phyloP scores from a whole-genome alignment of 2,888 invertebrate genomes.

The Acrocyrtus sp. region DNA sequence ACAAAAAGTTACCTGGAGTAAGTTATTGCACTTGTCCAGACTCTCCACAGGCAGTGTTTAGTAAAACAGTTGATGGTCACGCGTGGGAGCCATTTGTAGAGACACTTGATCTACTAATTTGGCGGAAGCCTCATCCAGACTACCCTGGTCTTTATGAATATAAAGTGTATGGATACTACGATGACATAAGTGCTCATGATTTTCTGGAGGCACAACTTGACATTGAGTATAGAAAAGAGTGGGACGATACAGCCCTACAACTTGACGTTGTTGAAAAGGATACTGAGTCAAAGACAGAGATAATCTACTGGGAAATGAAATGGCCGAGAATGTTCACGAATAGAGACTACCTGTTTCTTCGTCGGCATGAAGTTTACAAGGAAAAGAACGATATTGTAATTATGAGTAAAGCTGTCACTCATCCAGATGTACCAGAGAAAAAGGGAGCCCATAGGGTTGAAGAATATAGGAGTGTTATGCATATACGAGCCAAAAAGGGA shows the following conservation, averaged over 20 bases:
- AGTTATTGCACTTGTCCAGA: constrained; percentile 69
- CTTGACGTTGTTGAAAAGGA: constrained; percentile 78
- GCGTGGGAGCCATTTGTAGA: constrained; percentile 85
- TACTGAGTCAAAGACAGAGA: constrained; percentile 73
- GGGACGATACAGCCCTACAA: constrained; percentile 82
- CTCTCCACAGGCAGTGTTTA: constrained; percentile 45
- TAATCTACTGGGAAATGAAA: constrained; percentile 88
- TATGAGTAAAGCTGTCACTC: constrained; percentile 71
- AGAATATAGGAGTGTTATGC: constrained; percentile 89
- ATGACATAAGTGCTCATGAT: constrained; percentile 81
- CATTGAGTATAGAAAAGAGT: constrained; percentile 77
- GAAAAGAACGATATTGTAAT: constrained; percentile 73
- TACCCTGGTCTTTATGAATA: constrained; percentile 80
- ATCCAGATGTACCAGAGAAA: constrained; percentile 76
- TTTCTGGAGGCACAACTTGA: constrained; percentile 87
- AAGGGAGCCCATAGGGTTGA: constrained; percentile 78
- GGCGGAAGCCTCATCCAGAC: constrained; percentile 75
- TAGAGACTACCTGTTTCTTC: constrained; percentile 85
- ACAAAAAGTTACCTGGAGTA: constrained; percentile 66
- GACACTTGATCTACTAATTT: constrained; percentile 81
- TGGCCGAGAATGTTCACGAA: constrained; percentile 90
- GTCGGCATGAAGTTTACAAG: constrained; percentile 73
- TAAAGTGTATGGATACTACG: constrained; percentile 85
- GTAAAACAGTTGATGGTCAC: constrained; percentile 65
- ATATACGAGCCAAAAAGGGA: constrained; percentile 77